Conservation (phyloP, 1,140 invertebrate species). For the Apocrypta bakeri region DNA sequence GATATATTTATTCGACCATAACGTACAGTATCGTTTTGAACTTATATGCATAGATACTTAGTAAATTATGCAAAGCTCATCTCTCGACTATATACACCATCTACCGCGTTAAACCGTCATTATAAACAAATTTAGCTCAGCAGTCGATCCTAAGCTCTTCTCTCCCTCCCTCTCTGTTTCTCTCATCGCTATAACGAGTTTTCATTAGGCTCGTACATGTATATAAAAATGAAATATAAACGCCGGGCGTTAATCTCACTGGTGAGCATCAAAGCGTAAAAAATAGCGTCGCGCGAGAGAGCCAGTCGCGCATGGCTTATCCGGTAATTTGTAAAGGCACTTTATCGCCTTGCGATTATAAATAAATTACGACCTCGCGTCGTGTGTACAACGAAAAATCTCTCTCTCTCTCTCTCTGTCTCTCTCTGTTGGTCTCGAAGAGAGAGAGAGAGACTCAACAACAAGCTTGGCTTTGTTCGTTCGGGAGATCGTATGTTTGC, state of each 20-base stretch:
- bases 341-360: conserved; percentile 45
- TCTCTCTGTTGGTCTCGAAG: neutral
- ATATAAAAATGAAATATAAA: conserved; percentile 36
- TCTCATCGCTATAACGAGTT: neutral
- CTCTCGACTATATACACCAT: no score
- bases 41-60: no score
- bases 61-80: no score
- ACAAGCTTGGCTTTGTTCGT: conserved; percentile 30
- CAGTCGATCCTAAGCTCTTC: neutral
- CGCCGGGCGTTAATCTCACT: conserved; percentile 24
- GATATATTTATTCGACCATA: no score
- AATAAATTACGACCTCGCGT: conserved; percentile 36
- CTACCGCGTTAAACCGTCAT: conserved; percentile 2
- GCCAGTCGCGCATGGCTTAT: conserved; percentile 25
- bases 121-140: conserved; percentile 26
- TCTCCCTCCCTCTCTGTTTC: no score
- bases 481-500: neutral
- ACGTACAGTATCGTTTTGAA: no score
- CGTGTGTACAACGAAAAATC: conserved; percentile 21
- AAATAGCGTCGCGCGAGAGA: conserved; percentile 1
- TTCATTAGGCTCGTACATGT: conserved; percentile 30
- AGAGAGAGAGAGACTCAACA: conserved; percentile 28
- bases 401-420: neutral
- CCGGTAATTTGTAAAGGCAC: conserved; percentile 47
- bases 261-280: conserved; percentile 30